A percentile compares a stretch with the other conserved stretches of the same genome.
Evolutionary conservation across 2,888 invertebrate genomes (phyloP).

Genomic region (Conops quadrifasciatus): DNA sequence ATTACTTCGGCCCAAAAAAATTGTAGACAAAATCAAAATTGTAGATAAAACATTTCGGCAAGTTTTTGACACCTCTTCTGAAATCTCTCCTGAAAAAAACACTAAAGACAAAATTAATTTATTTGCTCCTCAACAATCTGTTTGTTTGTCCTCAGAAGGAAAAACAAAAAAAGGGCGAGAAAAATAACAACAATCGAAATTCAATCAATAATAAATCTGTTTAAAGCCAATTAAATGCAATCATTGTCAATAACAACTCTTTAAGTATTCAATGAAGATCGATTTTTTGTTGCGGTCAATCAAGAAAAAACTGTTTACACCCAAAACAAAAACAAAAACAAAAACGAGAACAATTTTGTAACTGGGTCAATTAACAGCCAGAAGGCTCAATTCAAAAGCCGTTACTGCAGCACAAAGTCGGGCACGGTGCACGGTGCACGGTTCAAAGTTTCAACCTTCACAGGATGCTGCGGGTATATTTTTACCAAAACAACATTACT

Average conservation of each 20-base stretch:
- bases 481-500: no score
- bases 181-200: neutral
- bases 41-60: no score
- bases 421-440: no score
- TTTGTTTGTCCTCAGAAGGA: neutral
- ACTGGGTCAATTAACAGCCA: constrained; percentile 28
- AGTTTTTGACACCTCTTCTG: no score
- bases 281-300: constrained; percentile 2
- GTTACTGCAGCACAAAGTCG: no score
- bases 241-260: constrained; percentile 20
- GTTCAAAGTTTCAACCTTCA: no score
- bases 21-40: no score
- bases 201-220: constrained; percentile 26
- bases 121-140: neutral
- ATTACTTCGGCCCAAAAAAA: no score
- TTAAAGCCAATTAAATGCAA: constrained; percentile 25
- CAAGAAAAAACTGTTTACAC: neutral
- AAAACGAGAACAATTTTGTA: neutral
- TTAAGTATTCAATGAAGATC: constrained; percentile 29
- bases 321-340: neutral
- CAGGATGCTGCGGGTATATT: no score
- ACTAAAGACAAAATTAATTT: no score
- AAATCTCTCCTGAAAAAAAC: no score
- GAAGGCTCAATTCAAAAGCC: neutral
- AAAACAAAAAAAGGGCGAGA: neutral